Percentiles rank a stretch among this genome's conserved stretches.
Evolutionary conservation across 2,888 invertebrate species (phyloP).

Genomic region (Xylocampa areola): DNA sequence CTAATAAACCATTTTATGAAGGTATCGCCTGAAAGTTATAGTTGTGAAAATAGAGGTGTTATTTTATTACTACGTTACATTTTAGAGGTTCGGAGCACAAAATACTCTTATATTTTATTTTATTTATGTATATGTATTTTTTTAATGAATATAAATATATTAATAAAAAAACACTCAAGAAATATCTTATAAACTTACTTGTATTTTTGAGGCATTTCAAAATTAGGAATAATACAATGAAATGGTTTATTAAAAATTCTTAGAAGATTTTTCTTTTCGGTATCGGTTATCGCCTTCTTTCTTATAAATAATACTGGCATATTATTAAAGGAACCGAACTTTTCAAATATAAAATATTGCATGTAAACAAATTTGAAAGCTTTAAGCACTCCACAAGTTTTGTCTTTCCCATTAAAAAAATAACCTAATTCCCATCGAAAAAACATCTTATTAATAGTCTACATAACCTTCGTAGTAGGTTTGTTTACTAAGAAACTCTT

Average conservation of each 20-base stretch:
- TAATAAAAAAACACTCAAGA: too few relatives aligned
- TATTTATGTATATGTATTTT: too few relatives aligned
- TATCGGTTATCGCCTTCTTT: too few relatives aligned
- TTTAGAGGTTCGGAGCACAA: background rate
- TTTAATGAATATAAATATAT: too few relatives aligned
- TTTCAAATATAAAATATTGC: background rate
- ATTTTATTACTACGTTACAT: slow-evolving; percentile 18
- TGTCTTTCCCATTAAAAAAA: background rate
- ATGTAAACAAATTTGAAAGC: background rate
- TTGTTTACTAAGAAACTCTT: slow-evolving; percentile 57
- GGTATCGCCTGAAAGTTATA: slow-evolving; percentile 42
- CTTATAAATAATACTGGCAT: background rate
- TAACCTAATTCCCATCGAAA: slow-evolving; percentile 9
- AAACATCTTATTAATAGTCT: slow-evolving; percentile 56
- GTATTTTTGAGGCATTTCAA: too few relatives aligned
- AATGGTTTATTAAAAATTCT: too few relatives aligned
- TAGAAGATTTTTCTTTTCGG: too few relatives aligned
- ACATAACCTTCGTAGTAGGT: slow-evolving; percentile 45
- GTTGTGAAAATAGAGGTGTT: slow-evolving; percentile 41
- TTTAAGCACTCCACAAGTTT: background rate
- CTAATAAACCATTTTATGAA: slow-evolving; percentile 53
- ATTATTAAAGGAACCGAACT: background rate
- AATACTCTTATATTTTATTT: too few relatives aligned
- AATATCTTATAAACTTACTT: too few relatives aligned
- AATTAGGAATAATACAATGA: too few relatives aligned